Percentiles rank a stretch among this genome's conserved stretches.
Conservation (phyloP, 2,888 invertebrate species). For the Cylloceria caligata region DNA sequence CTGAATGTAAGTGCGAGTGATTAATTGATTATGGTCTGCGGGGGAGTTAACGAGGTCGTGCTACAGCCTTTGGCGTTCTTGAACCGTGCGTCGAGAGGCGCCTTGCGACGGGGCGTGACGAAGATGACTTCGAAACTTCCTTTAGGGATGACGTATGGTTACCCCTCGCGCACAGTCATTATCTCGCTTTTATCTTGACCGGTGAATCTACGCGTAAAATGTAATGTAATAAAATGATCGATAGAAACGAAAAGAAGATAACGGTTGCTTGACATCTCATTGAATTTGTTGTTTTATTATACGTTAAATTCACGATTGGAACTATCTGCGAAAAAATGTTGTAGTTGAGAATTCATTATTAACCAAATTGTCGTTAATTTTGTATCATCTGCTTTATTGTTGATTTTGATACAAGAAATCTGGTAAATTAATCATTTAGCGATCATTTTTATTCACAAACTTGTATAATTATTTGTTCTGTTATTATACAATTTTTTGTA, state of each 20-base stretch:
- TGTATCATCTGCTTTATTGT: too few relatives aligned
- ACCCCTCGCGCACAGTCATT: slow-evolving; percentile 20
- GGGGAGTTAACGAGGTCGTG: slow-evolving; percentile 59
- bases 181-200: slow-evolving; percentile 48
- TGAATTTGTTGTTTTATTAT: not conserved
- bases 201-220: slow-evolving; percentile 30
- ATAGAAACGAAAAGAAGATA: slow-evolving; percentile 4
- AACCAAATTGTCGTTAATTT: too few relatives aligned
- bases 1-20: slow-evolving; percentile 42
- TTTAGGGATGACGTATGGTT: slow-evolving; percentile 24
- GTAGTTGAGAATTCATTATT: too few relatives aligned
- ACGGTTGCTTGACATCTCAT: slow-evolving; percentile 23
- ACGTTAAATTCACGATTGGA: too few relatives aligned
- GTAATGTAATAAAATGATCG: slow-evolving; percentile 32
- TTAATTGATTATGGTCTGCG: slow-evolving; percentile 61
- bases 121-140: slow-evolving; percentile 60
- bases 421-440: too few relatives aligned
- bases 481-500: too few relatives aligned
- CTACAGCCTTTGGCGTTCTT: slow-evolving; percentile 1
- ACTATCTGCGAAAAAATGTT: too few relatives aligned
- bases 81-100: slow-evolving; percentile 38
- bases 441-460: too few relatives aligned
- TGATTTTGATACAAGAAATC: too few relatives aligned
- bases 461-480: too few relatives aligned
- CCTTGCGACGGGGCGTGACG: slow-evolving; percentile 48